Base-by-base conservation (phyloP, 1,140 invertebrate species). In the Eupeodes corollae region DNA sequence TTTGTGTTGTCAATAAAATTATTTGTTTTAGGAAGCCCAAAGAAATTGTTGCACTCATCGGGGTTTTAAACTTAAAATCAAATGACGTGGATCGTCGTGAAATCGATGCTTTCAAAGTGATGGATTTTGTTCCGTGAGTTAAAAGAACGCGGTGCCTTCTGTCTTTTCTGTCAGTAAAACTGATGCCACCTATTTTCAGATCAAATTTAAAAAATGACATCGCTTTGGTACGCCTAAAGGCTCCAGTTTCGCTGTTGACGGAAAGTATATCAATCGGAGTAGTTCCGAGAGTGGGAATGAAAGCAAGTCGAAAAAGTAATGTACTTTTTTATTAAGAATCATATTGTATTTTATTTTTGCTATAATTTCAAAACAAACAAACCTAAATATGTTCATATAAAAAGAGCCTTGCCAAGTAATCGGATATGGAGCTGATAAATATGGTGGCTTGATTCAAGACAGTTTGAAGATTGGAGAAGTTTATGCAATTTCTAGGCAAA, bases 71-170 rank as follows among this genome's bases (percentile, higher is more conserved):
- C 37, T 59, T 65, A 15, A 50, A 49, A 43, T 53, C 49, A 47
- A 46, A 56, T n/a, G 30, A 48, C 8, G 42, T 61, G 1, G 52
- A 60, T 21, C 50, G 50, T 21, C 58, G 56, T 52, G 46, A 55
- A 39, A 31, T 62, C 15, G 48, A 66, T 15, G 52, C 54, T 32
- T 56, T 51, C 8, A 54, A 66, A 44, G 61, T 55, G 51, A 63
- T 66, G 39, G 63, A 60, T 44, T 66, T 66, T 49, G 59, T 63
- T 43, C 63, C 63, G 59, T 63, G 45, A 51, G 60, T 55, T 38
- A 19, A 32, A 6, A 43, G 16, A 43, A 26, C n/a, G n/a, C n/a
- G n/a, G n/a, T n/a, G n/a, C n/a, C n/a, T n/a, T n/a, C n/a, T n/a
- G n/a, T n/a, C n/a, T n/a, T n/a, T n/a, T n/a, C n/a, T n/a, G n/a